These are phyloP conservation scores for Prolemur simus DNA, from an alignment of 2,113 vertebrate genomes.

Conservation along the genomic window DNA sequence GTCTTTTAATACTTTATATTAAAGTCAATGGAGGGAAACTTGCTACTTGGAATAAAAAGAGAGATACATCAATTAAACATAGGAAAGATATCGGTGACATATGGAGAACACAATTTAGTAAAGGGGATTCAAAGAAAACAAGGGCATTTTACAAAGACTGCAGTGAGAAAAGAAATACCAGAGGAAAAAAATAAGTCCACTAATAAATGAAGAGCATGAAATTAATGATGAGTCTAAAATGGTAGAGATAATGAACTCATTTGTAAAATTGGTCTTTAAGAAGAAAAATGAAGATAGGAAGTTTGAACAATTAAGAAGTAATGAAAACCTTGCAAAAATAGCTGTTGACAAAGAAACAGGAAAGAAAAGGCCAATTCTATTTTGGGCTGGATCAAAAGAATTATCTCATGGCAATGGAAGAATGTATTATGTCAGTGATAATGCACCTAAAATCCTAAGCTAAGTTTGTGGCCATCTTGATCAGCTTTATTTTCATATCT, in stretches of 20 bases:
- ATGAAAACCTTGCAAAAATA: constrained; percentile 79
- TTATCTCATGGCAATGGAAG: constrained; percentile 15
- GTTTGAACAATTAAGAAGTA: constrained; percentile 80
- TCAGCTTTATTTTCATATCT: neutral
- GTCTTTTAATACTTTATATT: constrained; percentile 61
- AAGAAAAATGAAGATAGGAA: constrained; percentile 81
- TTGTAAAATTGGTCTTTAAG: constrained; percentile 79
- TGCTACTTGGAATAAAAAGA: constrained; percentile 44
- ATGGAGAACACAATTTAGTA: constrained; percentile 1
- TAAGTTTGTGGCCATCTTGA: neutral
- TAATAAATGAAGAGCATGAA: constrained; percentile 76
- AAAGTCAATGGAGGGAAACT: constrained; percentile 39
- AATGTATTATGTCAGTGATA: constrained; percentile 33
- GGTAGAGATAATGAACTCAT: constrained; percentile 81
- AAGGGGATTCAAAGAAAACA: constrained; percentile 40
- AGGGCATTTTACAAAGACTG: constrained; percentile 51
- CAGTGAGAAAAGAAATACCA: constrained; percentile 48
- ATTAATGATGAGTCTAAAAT: constrained; percentile 81
- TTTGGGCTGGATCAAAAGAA: constrained; percentile 55
- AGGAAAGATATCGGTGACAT: constrained; percentile 14
- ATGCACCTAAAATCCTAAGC: neutral
- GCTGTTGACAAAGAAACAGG: constrained; percentile 73
- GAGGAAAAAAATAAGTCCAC: constrained; percentile 72
- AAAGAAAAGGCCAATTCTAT: constrained; percentile 75
- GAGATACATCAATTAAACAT: constrained; percentile 59